phyloP scores from a whole-genome alignment of 2,888 invertebrate genomes.

The Pemphredon lugubris region DNA sequence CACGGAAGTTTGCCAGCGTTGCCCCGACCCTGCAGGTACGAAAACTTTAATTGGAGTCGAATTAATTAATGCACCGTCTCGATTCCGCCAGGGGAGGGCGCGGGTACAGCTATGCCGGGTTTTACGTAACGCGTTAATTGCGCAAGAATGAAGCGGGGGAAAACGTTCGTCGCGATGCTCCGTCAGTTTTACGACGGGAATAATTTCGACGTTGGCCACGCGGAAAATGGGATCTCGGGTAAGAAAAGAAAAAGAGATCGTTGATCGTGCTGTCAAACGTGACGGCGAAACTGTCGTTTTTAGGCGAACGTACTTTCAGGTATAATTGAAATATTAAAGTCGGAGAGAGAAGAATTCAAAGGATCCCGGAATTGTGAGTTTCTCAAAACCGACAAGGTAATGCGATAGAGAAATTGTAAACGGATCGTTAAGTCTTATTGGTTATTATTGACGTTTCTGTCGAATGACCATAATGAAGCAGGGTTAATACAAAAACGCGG shows the following conservation, averaged over 20 bases:
- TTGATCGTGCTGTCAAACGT: neutral
- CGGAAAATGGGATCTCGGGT: neutral
- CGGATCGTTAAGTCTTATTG: too few species aligned
- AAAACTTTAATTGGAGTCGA: slow-evolving; percentile 55
- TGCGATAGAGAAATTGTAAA: too few species aligned
- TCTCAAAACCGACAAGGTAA: too few species aligned
- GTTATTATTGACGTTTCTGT: too few species aligned
- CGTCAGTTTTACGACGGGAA: slow-evolving; percentile 22
- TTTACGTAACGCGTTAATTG: slow-evolving; percentile 47
- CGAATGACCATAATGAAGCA: too few species aligned
- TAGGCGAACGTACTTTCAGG: too few species aligned
- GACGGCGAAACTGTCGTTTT: too few species aligned
- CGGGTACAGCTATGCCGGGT: neutral
- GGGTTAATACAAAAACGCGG: too few species aligned
- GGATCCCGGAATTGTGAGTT: too few species aligned
- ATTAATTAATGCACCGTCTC: slow-evolving; percentile 40
- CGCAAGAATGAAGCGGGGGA: slow-evolving; percentile 40
- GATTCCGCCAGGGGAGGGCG: neutral
- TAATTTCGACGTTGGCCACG: slow-evolving; percentile 11
- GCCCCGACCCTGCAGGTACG: neutral
- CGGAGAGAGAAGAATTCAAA: too few species aligned
- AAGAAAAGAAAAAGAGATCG: slow-evolving; percentile 10
- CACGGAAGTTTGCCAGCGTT: slow-evolving; percentile 24
- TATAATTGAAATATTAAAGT: too few species aligned
- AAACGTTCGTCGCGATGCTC: slow-evolving; percentile 37